Base-by-base conservation (phyloP, 2,888 invertebrate genomes). In the Sisyra terminalis region DNA sequence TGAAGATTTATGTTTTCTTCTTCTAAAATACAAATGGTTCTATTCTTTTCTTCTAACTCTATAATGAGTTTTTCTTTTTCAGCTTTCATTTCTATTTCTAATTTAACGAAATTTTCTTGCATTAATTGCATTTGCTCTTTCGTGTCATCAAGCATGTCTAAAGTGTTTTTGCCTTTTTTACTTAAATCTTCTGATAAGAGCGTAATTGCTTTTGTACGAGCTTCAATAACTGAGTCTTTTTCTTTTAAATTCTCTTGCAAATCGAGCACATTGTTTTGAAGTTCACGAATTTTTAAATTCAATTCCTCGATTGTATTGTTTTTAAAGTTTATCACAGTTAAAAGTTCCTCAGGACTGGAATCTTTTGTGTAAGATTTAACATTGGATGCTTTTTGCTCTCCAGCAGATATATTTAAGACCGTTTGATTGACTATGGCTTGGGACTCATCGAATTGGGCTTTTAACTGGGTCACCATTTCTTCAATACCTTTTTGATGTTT, bases 211-310 rank as follows among this genome's bases (percentile, higher is more conserved):
- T 77, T 77, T 52, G 84, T 84, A 57, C 85, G 72, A 4, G 85
- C 78, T 59, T 80, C 78, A 53, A 88, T 81, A 40, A 88, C 80
- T 53, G 81, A 78, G 61, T 86, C 84, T 58, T 87, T 83, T 61
- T 87, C 84, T 54, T 75, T 77, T 3, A 87, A 66, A 60, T 77
- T 78, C 57, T 88, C 89, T 61, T 87, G 83, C 40, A 84, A 66
- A 58, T 92, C 90, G 48, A 89, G 60, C 39, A 89, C 73, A 46
- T 71, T 72, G 7, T 75, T 73, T 60, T 88, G 86, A 57, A 84
- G 66, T 52, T 81, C 79, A 50, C 77, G 67, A n/a, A 84, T 70
- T 56, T 73, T 73, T 49, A 70, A 73, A 53, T 71, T 69, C 45
- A 87, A 64, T 53, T 84, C 78, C 30, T 69, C 55, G 44, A 82